A percentile compares a stretch with the other conserved stretches of the same genome.
Conservation (phyloP, 2,888 invertebrate genomes). For the Hybos culiciformis region DNA sequence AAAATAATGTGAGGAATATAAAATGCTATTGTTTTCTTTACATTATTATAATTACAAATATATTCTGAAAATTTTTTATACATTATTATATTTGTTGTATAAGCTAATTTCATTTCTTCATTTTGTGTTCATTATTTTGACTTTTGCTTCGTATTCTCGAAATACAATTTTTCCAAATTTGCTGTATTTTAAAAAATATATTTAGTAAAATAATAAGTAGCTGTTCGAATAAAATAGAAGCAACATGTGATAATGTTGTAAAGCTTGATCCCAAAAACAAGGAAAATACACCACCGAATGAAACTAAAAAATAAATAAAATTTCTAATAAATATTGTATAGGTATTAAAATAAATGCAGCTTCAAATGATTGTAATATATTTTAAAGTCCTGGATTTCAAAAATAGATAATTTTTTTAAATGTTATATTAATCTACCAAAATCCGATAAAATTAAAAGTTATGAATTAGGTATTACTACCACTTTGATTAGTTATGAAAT, state of each 20-base stretch:
- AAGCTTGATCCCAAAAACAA: conserved; percentile 41
- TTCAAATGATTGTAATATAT: too few relatives aligned
- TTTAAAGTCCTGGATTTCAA: background rate
- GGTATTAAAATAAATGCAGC: background rate
- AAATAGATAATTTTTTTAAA: background rate
- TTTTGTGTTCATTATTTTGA: too few relatives aligned
- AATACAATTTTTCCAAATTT: too few relatives aligned
- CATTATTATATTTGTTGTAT: too few relatives aligned
- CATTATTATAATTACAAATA: too few relatives aligned
- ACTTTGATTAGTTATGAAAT: background rate
- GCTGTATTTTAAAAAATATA: too few relatives aligned
- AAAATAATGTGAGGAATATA: too few relatives aligned
- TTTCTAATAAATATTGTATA: background rate
- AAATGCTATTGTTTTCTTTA: too few relatives aligned
- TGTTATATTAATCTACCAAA: background rate
- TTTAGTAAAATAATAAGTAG: background rate
- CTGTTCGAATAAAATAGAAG: conserved; percentile 14
- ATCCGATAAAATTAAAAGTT: background rate
- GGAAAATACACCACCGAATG: conserved; percentile 41
- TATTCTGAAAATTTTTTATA: too few relatives aligned
- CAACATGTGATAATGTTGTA: conserved; percentile 34
- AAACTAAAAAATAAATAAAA: conserved; percentile 29
- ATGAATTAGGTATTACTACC: background rate
- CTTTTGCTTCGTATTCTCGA: too few relatives aligned
- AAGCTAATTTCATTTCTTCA: too few relatives aligned